phyloP scores from a whole-genome alignment of 2,888 invertebrate genomes.

The Tipula lateralis region DNA sequence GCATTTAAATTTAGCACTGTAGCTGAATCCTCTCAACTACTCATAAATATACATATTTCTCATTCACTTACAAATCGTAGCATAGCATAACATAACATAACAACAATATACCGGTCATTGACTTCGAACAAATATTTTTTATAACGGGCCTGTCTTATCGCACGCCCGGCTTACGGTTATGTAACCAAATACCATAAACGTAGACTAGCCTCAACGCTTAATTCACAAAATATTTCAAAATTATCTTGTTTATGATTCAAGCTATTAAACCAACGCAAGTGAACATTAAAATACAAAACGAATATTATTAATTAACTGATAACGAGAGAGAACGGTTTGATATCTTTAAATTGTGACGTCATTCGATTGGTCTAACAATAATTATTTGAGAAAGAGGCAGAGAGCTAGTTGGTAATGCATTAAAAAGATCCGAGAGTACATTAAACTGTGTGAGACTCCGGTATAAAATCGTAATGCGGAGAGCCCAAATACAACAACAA shows the following conservation, averaged over 20 bases:
- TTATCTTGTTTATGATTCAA: background rate
- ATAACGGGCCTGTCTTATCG: background rate
- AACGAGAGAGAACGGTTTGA: background rate
- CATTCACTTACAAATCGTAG: too few relatives aligned
- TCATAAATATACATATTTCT: too few relatives aligned
- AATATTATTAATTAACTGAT: background rate
- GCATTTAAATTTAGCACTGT: too few relatives aligned
- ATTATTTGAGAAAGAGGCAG: background rate
- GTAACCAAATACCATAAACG: background rate
- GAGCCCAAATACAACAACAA: background rate
- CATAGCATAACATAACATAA: too few relatives aligned
- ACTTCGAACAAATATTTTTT: background rate
- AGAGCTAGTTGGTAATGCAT: background rate
- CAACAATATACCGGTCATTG: background rate
- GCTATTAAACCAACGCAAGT: background rate
- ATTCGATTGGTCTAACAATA: background rate
- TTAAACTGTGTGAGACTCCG: background rate
- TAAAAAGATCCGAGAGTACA: background rate
- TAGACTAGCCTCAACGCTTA: background rate
- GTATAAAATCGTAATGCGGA: background rate
- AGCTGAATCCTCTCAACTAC: too few relatives aligned
- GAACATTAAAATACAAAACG: background rate
- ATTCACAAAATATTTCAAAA: background rate
- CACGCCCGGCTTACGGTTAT: background rate
- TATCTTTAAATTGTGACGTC: background rate